Evolutionary conservation across 2,113 vertebrate genomes (phyloP).

Genomic region (Rattus rattus): DNA sequence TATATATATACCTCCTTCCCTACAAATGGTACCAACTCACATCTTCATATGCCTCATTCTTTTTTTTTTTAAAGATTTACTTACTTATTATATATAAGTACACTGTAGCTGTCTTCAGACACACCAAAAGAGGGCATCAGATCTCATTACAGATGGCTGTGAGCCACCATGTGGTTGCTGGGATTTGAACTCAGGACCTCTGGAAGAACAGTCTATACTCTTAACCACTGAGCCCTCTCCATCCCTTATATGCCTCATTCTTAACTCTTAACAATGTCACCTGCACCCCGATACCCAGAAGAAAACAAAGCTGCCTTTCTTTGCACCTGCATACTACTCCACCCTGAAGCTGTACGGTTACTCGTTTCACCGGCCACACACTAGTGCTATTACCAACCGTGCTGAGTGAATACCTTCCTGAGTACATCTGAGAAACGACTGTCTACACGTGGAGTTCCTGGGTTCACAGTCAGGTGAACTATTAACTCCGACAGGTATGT

Average conservation of each 20-base stretch:
- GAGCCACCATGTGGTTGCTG: too few species aligned
- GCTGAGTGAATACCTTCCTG: background rate
- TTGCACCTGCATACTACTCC: background rate
- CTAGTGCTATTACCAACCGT: background rate
- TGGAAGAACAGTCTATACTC: too few species aligned
- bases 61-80: too few species aligned
- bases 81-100: too few species aligned
- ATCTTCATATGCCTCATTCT: background rate
- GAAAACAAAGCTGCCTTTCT: background rate
- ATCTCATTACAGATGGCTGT: too few species aligned
- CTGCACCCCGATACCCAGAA: background rate
- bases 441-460: background rate
- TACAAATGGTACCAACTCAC: background rate
- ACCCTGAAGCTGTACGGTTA: rapidly evolving
- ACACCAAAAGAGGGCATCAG: too few species aligned
- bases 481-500: background rate
- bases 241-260: background rate
- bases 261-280: background rate
- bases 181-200: too few species aligned
- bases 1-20: background rate
- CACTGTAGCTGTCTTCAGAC: too few species aligned
- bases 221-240: too few species aligned
- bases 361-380: background rate
- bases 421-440: background rate
- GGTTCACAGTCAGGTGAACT: background rate